A percentile compares a stretch with the other conserved stretches of the same genome.
Evolutionary conservation across 1,140 invertebrate genomes (phyloP).

Genomic region (Aphis gossypii): DNA sequence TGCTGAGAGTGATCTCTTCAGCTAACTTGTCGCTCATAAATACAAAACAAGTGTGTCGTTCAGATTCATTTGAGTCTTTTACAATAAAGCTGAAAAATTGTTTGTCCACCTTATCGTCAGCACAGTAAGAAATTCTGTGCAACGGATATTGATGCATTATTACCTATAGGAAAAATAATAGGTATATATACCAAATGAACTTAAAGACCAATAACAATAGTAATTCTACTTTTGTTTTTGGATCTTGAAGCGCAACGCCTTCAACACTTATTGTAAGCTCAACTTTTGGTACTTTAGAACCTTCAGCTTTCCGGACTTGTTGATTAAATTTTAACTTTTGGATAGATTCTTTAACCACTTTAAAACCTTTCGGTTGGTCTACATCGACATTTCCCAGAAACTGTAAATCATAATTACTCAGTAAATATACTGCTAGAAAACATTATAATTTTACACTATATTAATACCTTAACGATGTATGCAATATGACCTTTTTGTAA

Average conservation of each 20-base stretch:
- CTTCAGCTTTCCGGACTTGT: constrained; percentile 91
- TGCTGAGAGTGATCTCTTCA: constrained; percentile 95
- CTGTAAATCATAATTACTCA: constrained; percentile 67
- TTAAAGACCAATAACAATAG: constrained; percentile 36
- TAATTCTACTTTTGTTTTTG: constrained; percentile 70
- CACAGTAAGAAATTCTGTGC: constrained; percentile 97
- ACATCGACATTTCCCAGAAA: constrained; percentile 93
- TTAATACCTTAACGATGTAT: constrained; percentile 92
- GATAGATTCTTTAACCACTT: constrained; percentile 95
- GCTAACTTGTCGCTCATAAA: constrained; percentile 96
- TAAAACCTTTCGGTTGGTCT: constrained; percentile 94
- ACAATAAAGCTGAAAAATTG: constrained; percentile 97
- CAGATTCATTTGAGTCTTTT: constrained; percentile 79
- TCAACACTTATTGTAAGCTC: constrained; percentile 93
- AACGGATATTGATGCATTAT: constrained; percentile 94
- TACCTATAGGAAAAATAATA: constrained; percentile 64
- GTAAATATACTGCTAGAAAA: not conserved
- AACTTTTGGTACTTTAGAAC: constrained; percentile 90
- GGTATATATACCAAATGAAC: not conserved
- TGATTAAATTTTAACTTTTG: constrained; percentile 93
- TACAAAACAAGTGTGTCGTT: constrained; percentile 93
- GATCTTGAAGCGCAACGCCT: constrained; percentile 92
- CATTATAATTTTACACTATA: not conserved
- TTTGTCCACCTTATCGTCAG: constrained; percentile 96
- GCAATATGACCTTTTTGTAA: constrained; percentile 92